These are phyloP conservation scores for Phalacrocorax aristotelis DNA, from an alignment of 2,113 vertebrate species.

Conservation along the genomic window DNA sequence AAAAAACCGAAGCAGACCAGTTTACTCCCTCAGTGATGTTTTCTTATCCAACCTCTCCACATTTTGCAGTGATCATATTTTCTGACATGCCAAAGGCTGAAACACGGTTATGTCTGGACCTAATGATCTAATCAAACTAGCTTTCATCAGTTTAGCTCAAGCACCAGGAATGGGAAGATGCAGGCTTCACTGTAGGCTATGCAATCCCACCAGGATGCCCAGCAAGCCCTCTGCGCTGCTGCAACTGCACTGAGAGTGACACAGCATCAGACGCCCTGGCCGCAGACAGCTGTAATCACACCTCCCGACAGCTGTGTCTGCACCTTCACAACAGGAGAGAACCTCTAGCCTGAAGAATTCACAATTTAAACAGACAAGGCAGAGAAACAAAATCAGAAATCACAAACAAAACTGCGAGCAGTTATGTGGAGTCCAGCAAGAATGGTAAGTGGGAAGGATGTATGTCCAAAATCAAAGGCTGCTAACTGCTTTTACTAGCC, in stretches of 20 bases:
- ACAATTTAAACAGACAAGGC: neutral
- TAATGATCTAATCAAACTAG: neutral
- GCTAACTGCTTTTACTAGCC: neutral
- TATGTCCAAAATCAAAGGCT: neutral
- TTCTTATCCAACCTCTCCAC: neutral
- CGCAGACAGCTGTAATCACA: neutral
- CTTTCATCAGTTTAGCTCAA: neutral
- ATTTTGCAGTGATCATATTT: neutral
- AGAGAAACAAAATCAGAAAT: neutral
- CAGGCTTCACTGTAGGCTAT: neutral
- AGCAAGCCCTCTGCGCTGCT: neutral
- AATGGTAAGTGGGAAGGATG: neutral
- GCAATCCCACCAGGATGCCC: neutral
- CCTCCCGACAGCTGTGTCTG: neutral
- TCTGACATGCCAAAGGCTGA: neutral
- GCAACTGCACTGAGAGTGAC: fast-evolving
- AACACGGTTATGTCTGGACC: neutral
- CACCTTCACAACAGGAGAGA: neutral
- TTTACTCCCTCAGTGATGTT: neutral
- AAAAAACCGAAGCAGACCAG: neutral
- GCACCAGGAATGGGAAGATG: neutral
- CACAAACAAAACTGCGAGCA: neutral
- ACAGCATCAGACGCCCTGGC: neutral
- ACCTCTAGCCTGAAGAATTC: neutral
- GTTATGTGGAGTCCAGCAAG: neutral